phyloP scores from a whole-genome alignment of 2,797 vertebrate genomes.

The Hephaestus fuliginosus region DNA sequence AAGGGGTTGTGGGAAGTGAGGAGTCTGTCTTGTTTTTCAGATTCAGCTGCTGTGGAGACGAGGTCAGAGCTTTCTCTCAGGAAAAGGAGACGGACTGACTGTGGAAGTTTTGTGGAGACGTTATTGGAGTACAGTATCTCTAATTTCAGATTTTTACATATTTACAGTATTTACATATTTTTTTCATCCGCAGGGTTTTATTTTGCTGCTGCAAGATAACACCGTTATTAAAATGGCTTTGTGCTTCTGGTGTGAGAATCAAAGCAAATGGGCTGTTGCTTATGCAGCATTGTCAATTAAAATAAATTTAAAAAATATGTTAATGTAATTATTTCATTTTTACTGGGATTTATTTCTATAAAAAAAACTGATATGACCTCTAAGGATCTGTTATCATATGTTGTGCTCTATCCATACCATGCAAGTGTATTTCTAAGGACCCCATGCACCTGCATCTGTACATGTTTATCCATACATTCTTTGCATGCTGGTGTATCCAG shows the following conservation, averaged over 20 bases:
- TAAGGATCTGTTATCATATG: background rate
- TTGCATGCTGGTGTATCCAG: constrained; percentile 44
- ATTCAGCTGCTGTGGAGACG: constrained; percentile 27
- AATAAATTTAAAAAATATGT: background rate
- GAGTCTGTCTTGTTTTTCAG: constrained; percentile 20
- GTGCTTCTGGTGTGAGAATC: background rate
- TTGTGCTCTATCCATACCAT: background rate
- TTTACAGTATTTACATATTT: background rate
- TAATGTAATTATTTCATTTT: background rate
- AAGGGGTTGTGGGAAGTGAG: constrained; percentile 75
- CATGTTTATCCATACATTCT: constrained; percentile 24
- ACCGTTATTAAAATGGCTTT: background rate
- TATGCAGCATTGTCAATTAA: background rate
- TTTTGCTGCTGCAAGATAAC: background rate
- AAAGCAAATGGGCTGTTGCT: background rate
- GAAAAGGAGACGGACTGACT: constrained; percentile 51
- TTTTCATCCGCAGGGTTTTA: rapidly evolving
- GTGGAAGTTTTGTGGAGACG: constrained; percentile 18
- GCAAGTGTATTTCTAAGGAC: background rate
- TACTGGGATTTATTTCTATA: background rate
- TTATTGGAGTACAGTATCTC: background rate
- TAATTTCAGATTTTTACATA: background rate
- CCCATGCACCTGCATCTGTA: constrained; percentile 31
- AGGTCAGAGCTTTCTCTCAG: constrained; percentile 69
- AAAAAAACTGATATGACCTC: background rate